Evolutionary conservation across 2,797 vertebrate species (phyloP).

Genomic region (Eptatretus atami): DNA sequence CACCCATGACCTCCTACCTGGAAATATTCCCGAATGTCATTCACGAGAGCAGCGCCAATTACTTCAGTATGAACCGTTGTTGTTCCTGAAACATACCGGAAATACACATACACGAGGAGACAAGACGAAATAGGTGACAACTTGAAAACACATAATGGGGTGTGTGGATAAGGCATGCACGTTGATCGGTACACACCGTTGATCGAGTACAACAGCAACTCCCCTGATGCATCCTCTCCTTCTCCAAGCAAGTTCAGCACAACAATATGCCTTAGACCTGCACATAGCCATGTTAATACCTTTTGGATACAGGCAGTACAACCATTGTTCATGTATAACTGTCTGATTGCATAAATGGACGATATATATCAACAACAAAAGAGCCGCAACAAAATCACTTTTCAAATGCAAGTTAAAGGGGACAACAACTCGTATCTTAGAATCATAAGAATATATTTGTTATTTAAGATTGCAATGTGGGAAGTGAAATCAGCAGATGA

Average conservation of each 20-base stretch:
- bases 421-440: too few relatives aligned
- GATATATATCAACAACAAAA: too few relatives aligned
- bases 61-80: slow-evolving; percentile 10
- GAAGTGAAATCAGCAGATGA: too few relatives aligned
- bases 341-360: too few relatives aligned
- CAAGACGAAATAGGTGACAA: not conserved
- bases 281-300: slow-evolving; percentile 5
- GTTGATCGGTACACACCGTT: slow-evolving; percentile 32
- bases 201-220: slow-evolving; percentile 74
- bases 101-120: not conserved
- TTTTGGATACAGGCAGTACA: too few relatives aligned
- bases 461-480: too few relatives aligned
- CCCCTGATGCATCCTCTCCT: slow-evolving; percentile 37
- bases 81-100: not conserved
- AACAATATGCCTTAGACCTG: slow-evolving; percentile 72
- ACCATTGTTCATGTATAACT: too few relatives aligned
- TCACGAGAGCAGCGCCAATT: slow-evolving; percentile 28
- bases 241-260: slow-evolving; percentile 55
- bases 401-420: too few relatives aligned
- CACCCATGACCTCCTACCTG: slow-evolving; percentile 15
- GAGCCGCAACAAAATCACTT: too few relatives aligned
- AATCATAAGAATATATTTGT: too few relatives aligned
- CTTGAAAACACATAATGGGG: not conserved
- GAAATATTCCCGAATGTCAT: slow-evolving; percentile 89
- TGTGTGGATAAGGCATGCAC: not conserved